These are phyloP conservation scores for Onychostruthus taczanowskii DNA, from an alignment of 2,113 vertebrate genomes.

Conservation along the genomic window DNA sequence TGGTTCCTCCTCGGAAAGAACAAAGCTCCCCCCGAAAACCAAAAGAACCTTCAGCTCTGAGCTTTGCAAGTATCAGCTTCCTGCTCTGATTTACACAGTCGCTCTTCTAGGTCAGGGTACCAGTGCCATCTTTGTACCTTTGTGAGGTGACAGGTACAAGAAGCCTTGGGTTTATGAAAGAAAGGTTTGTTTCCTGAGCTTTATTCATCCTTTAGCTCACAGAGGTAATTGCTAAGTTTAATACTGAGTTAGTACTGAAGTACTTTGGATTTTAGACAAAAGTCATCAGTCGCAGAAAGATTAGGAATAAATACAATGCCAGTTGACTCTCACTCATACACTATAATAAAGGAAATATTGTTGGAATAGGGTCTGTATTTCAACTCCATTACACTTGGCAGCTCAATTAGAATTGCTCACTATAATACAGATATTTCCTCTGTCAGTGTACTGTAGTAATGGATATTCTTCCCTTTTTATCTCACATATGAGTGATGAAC, in stretches of 20 bases:
- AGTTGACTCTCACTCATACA: neutral
- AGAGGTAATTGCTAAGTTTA: neutral
- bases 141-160: neutral
- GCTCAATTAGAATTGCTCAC: neutral
- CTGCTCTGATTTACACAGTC: neutral
- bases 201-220: neutral
- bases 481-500: neutral
- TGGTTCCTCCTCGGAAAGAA: neutral
- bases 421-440: neutral
- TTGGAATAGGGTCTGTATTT: neutral
- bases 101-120: accelerated
- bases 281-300: neutral
- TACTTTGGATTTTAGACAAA: neutral
- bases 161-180: neutral
- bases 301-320: neutral
- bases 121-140: accelerated
- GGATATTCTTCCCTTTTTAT: neutral
- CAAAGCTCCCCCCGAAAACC: neutral
- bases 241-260: neutral
- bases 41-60: neutral
- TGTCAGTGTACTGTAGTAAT: neutral
- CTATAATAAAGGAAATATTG: neutral
- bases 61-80: neutral
- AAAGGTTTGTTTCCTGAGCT: neutral
- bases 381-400: neutral